phyloP scores from a whole-genome alignment of 1,140 invertebrate species.

The Mya arenaria region DNA sequence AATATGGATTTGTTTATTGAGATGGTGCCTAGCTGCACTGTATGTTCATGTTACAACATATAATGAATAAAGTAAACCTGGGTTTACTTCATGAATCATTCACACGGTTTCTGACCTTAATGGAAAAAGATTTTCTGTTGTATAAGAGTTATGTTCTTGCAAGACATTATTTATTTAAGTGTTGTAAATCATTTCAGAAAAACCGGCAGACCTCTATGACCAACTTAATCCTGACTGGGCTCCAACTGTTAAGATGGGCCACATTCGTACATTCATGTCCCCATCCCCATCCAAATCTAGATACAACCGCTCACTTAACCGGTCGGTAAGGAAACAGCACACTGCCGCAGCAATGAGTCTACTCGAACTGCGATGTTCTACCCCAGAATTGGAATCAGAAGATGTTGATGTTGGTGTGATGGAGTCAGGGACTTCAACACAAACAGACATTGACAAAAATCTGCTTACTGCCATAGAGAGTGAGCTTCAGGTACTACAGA shows the following conservation, averaged over 20 bases:
- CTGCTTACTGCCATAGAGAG: conserved; percentile 1
- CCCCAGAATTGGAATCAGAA: background rate
- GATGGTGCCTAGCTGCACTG: no score
- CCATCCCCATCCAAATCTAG: conserved; percentile 3
- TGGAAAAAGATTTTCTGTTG: background rate
- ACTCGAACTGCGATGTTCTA: background rate
- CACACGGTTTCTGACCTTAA: no score
- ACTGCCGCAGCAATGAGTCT: background rate
- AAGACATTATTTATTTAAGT: background rate
- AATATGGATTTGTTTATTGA: no score
- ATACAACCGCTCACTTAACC: background rate
- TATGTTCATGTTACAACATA: no score
- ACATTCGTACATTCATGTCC: background rate
- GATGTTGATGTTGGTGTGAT: no score
- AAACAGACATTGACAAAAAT: conserved; percentile 2
- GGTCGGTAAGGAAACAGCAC: background rate
- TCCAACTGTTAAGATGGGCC: conserved; percentile 24
- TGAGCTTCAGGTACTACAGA: background rate
- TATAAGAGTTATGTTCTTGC: background rate
- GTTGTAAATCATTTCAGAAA: conserved; percentile 13
- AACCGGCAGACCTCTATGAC: conserved; percentile 35
- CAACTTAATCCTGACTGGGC: conserved; percentile 27
- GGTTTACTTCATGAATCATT: no score
- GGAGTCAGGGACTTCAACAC: background rate
- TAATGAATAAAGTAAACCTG: no score